Evolutionary conservation across 2,888 invertebrate genomes (phyloP).

Genomic region (Sussaba pulchella): DNA sequence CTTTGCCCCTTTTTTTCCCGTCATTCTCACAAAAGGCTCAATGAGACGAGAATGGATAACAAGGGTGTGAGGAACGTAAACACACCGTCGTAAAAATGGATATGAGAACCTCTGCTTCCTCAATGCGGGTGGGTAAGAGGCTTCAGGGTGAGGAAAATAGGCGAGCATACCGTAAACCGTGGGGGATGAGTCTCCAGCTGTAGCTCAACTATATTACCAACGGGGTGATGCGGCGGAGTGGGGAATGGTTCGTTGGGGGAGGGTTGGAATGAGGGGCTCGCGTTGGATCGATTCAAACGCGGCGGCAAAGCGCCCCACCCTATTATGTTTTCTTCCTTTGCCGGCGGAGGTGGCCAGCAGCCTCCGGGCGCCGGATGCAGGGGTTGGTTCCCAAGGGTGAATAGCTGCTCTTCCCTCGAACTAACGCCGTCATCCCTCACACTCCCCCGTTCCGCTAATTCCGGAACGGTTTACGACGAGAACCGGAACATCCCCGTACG

Average conservation of each 20-base stretch:
- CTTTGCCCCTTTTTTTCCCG: background rate
- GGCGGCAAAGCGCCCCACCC: slow-evolving; percentile 82
- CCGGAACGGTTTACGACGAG: slow-evolving; percentile 70
- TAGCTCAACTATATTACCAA: slow-evolving; percentile 66
- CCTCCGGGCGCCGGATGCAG: slow-evolving; percentile 33
- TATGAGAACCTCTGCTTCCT: slow-evolving; percentile 79
- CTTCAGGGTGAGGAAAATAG: background rate
- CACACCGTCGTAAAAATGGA: slow-evolving; percentile 13
- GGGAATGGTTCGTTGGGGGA: slow-evolving; percentile 24
- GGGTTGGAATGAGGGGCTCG: slow-evolving; percentile 37
- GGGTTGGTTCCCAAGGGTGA: background rate
- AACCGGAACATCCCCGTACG: slow-evolving; percentile 72
- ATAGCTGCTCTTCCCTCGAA: slow-evolving; percentile 11
- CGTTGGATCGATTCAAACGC: slow-evolving; percentile 83
- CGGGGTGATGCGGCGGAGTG: slow-evolving; percentile 17
- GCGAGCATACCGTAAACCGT: background rate
- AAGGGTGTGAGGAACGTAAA: background rate
- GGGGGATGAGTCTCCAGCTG: slow-evolving; percentile 71
- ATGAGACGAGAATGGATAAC: slow-evolving; percentile 12
- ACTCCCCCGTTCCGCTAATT: slow-evolving; percentile 21
- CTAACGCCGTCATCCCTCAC: slow-evolving; percentile 20
- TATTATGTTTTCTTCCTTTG: slow-evolving; percentile 80
- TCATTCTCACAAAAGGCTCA: slow-evolving; percentile 19
- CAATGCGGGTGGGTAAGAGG: slow-evolving; percentile 6
- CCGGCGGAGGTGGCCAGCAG: slow-evolving; percentile 37